Conservation (phyloP, 2,113 vertebrate genomes). For the Nibea coibor region DNA sequence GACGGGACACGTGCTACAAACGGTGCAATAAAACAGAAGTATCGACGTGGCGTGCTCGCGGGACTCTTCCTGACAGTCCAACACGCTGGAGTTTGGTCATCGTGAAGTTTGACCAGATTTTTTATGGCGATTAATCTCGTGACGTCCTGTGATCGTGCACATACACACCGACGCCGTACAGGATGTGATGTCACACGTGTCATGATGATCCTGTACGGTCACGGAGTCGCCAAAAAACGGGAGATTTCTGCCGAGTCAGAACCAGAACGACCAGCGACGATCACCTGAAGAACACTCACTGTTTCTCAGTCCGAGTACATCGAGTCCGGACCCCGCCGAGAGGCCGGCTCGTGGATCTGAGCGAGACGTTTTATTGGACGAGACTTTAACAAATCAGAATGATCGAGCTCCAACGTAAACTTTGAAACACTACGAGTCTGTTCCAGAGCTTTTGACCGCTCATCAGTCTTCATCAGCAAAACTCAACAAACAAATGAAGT, state of each 20-base stretch:
- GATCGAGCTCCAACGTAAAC: too few relatives aligned
- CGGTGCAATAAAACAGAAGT: conserved; percentile 49
- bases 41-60: background rate
- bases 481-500: too few relatives aligned
- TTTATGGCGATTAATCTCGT: conserved; percentile 1
- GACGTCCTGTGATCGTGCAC: conserved; percentile 11
- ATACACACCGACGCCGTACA: background rate
- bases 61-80: background rate
- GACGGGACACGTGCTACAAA: background rate
- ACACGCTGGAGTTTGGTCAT: conserved; percentile 8
- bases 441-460: background rate
- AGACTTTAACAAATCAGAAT: too few relatives aligned
- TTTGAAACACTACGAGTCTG: too few relatives aligned
- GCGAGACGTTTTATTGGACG: too few relatives aligned
- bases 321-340: too few relatives aligned
- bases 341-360: background rate
- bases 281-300: too few relatives aligned
- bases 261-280: background rate
- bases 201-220: background rate
- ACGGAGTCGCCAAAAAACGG: background rate
- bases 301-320: too few relatives aligned
- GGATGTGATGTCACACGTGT: background rate
- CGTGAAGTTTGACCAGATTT: background rate
- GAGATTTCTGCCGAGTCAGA: background rate
- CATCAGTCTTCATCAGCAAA: background rate